These are phyloP conservation scores for Hirudinaria manillensis DNA, from an alignment of 2,888 invertebrate genomes.

Conservation along the genomic window DNA sequence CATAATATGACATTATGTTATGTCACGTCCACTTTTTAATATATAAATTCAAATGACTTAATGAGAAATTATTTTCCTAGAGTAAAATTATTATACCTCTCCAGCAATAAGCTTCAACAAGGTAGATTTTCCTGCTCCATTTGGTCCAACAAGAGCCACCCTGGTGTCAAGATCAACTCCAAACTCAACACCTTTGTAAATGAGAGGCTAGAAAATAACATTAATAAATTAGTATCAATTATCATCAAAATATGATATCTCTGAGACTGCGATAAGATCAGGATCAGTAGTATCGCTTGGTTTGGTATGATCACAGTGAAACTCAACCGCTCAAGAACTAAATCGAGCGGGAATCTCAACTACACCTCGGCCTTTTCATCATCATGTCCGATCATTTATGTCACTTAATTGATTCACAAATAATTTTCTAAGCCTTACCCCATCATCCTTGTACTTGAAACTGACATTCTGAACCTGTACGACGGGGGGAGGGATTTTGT, in stretches of 20 bases:
- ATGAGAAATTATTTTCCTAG: background rate
- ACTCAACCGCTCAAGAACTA: conserved; percentile 9
- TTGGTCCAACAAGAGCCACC: conserved; percentile 88
- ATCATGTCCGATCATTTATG: background rate
- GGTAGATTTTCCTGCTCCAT: conserved; percentile 98
- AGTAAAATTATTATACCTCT: conserved; percentile 62
- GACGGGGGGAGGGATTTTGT: conserved; percentile 93
- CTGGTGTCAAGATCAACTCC: conserved; percentile 95
- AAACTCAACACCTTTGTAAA: conserved; percentile 94
- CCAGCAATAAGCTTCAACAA: conserved; percentile 88
- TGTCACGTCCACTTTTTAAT: too few relatives aligned
- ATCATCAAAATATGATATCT: background rate
- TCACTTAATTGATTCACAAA: background rate
- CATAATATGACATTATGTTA: too few relatives aligned
- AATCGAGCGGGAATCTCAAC: background rate
- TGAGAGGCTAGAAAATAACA: conserved; percentile 64
- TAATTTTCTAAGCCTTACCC: conserved; percentile 50
- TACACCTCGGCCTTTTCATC: conserved; percentile 23
- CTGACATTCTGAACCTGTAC: conserved; percentile 99
- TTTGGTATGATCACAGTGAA: background rate
- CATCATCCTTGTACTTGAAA: conserved; percentile 79
- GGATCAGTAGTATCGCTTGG: conserved; percentile 7
- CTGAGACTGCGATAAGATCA: background rate
- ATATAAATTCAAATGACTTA: background rate
- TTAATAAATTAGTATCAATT: background rate